Conservation (phyloP, 2,113 vertebrate species). For the Tachuris rubrigastra region DNA sequence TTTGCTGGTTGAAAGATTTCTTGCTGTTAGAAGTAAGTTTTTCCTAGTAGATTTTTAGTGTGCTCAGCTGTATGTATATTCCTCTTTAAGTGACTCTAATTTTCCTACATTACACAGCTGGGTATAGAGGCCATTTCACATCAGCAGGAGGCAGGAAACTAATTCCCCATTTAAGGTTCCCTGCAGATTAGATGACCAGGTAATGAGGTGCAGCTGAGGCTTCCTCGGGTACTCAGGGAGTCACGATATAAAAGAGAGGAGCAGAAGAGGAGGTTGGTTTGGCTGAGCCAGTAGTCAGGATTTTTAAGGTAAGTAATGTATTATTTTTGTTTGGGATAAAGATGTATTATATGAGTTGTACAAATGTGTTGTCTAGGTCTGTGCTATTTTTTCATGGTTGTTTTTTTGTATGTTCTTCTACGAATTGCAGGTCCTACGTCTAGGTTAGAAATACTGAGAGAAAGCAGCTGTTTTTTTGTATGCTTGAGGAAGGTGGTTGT, state of each 20-base stretch:
- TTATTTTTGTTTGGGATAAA: neutral
- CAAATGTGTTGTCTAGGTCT: rapidly evolving
- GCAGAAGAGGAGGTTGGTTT: rapidly evolving
- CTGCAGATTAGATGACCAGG: neutral
- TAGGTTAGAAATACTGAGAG: neutral
- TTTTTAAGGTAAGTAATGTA: neutral
- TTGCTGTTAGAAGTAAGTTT: neutral
- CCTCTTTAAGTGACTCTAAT: neutral
- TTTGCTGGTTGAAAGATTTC: neutral
- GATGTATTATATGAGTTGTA: rapidly evolving
- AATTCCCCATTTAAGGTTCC: neutral
- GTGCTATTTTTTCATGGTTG: rapidly evolving
- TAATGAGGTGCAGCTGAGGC: neutral
- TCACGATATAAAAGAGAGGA: neutral
- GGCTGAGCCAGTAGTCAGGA: rapidly evolving
- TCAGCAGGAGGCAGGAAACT: neutral
- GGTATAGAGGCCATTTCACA: neutral
- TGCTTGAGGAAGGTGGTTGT: neutral
- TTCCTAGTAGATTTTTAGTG: neutral
- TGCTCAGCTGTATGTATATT: neutral
- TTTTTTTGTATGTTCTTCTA: neutral
- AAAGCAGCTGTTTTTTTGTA: neutral
- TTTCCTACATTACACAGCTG: neutral
- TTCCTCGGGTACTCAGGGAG: neutral
- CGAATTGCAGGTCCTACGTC: rapidly evolving